These are phyloP conservation scores for Zosterops japonicus DNA, from an alignment of 2,113 vertebrate genomes.

Conservation along the genomic window DNA sequence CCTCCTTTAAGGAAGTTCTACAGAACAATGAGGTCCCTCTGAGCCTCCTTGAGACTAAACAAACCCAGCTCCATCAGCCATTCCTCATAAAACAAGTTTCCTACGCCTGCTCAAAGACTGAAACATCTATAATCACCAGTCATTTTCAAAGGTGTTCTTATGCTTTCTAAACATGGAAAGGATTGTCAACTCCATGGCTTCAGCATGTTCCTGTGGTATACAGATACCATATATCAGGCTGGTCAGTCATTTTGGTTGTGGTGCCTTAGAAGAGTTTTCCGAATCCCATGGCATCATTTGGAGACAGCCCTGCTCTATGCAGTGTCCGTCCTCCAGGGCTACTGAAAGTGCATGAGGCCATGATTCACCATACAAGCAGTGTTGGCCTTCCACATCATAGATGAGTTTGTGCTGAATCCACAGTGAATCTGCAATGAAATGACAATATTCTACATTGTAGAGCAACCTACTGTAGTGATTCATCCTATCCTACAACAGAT, in stretches of 20 bases:
- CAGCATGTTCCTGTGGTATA: neutral
- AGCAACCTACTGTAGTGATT: neutral
- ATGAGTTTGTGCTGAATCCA: neutral
- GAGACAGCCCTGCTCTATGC: neutral
- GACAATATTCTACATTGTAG: neutral
- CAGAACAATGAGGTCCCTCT: neutral
- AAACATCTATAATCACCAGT: neutral
- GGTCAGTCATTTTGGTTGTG: neutral
- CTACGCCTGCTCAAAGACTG: neutral
- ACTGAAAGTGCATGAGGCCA: neutral
- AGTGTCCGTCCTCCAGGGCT: neutral
- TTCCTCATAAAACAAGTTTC: neutral
- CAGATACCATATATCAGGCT: neutral
- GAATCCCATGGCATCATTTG: neutral
- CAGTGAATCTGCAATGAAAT: neutral
- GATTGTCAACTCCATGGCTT: fast-evolving
- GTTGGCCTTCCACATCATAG: neutral
- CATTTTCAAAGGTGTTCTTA: neutral
- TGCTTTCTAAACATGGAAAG: neutral
- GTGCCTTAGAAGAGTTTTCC: neutral
- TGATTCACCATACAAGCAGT: neutral
- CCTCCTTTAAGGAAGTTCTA: neutral
- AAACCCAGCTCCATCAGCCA: neutral
- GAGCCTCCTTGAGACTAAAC: neutral
- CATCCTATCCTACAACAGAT: neutral